These are phyloP conservation scores for Habropoda laboriosa DNA, from an alignment of 1,140 invertebrate species.

Conservation along the genomic window DNA sequence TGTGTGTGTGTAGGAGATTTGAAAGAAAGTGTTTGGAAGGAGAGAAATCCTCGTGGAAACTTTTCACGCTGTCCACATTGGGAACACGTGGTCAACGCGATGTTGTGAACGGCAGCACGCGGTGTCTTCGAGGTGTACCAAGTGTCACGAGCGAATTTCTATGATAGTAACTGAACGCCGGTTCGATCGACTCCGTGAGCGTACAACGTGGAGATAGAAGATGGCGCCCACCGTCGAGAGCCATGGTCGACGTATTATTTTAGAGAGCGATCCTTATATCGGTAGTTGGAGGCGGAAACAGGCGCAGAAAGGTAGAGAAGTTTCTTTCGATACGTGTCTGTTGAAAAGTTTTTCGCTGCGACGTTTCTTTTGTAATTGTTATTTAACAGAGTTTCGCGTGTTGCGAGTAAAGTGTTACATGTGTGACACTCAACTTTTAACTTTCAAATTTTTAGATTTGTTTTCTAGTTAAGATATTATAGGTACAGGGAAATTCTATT, in stretches of 20 bases:
- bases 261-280: conserved; percentile 60
- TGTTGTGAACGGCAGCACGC: not conserved
- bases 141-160: not conserved
- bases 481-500: too few species aligned
- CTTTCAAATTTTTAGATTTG: too few species aligned
- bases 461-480: too few species aligned
- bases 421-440: too few species aligned
- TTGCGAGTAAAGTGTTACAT: too few species aligned
- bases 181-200: not conserved
- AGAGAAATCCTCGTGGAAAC: not conserved
- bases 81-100: conserved; percentile 4
- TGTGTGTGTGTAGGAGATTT: not conserved
- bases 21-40: not conserved
- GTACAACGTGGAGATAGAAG: not conserved
- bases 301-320: conserved; percentile 47
- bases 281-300: conserved; percentile 62
- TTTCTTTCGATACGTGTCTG: not conserved
- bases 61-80: not conserved
- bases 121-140: not conserved
- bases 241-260: conserved; percentile 38
- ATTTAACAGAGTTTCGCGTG: too few species aligned
- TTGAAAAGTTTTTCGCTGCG: not conserved
- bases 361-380: not conserved
- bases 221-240: conserved; percentile 66
- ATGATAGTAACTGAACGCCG: not conserved